Base-by-base conservation (phyloP, 2,797 vertebrate species). In the Peromyscus attwateri region DNA sequence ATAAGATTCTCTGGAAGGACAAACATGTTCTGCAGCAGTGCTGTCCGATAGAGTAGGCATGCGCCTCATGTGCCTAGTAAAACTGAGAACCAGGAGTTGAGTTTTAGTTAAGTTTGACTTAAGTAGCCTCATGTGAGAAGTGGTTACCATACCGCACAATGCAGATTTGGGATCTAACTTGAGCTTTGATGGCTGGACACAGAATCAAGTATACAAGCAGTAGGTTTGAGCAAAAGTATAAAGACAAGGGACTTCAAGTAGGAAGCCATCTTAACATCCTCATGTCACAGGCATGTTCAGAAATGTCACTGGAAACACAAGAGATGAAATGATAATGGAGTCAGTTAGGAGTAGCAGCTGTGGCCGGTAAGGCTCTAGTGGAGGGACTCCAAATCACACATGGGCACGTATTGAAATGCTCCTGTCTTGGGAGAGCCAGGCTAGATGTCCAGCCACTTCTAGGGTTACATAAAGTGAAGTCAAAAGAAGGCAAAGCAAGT, bases 41-140 rank as follows among this genome's bases (percentile, higher is more conserved):
- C 13, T 23, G 4, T 37, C 55, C 8, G 37, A 1, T 34, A 29
- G 6, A 19, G 7, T 14, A 37, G 37, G 11, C 16, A 14, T 62
- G 57, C 29, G 37, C 81, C 8, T 83, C 57, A 64, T 80, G 37
- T 83, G 43, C 6, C 81, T 71, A 19, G 43, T 13, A 10, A 89
- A 17, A 73, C 19, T 0, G 0, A 57, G 37, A 14, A 52, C 11
- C 52, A 37, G 25, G 11, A 49, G 12, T 25, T 87, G 60, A 27
- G 40, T 87, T 93, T 73, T 37, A 49, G 29, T 79, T 84, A 17
- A 76, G 90, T 80, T 66, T 92, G 43, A 89, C 70, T 37, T 81
- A 85, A 91, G 70, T 89, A 79, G 37, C 11, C 37, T 49, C 34
- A 4, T 16, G 10, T 55, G 21, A 27, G 4, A 62, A 10, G 40